These are phyloP conservation scores for Diorhabda sublineata DNA, from an alignment of 1,140 invertebrate species.

Conservation along the genomic window DNA sequence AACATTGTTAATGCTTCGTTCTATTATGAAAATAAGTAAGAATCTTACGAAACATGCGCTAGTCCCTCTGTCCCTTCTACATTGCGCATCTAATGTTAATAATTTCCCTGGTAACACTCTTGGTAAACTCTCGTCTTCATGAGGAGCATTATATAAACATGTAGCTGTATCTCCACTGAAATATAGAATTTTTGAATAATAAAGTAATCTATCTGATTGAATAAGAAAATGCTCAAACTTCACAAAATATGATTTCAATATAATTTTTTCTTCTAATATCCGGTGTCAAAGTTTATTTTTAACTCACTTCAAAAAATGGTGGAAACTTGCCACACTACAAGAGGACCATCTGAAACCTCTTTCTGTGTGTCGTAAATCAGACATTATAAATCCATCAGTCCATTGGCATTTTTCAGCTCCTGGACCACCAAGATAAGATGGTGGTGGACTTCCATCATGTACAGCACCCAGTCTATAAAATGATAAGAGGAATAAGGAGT, in stretches of 20 bases:
- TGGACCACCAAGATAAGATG: conserved; percentile 88
- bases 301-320: conserved; percentile 89
- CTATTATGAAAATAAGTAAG: neutral
- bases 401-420: conserved; percentile 93
- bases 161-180: conserved; percentile 88
- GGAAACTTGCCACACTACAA: conserved; percentile 90
- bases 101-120: conserved; percentile 85
- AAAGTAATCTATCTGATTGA: no score
- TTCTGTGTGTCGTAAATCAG: conserved; percentile 88
- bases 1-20: neutral
- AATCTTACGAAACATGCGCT: conserved; percentile 77
- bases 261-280: no score
- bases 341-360: conserved; percentile 92
- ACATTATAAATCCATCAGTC: conserved; percentile 96
- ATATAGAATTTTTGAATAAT: conserved; percentile 15
- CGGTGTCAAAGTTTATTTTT: neutral
- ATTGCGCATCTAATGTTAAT: conserved; percentile 86
- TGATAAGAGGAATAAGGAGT: neutral
- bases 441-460: conserved; percentile 90
- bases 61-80: conserved; percentile 87
- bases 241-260: no score
- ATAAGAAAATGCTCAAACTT: no score
- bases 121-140: conserved; percentile 86
- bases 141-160: conserved; percentile 88
- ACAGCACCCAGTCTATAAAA: conserved; percentile 79